Evolutionary conservation across 92 coral and sea anemone genomes (phyloP), one percentile per base, ranked within the genome.

Genomic region (Palythoa caribaeorum): DNA sequence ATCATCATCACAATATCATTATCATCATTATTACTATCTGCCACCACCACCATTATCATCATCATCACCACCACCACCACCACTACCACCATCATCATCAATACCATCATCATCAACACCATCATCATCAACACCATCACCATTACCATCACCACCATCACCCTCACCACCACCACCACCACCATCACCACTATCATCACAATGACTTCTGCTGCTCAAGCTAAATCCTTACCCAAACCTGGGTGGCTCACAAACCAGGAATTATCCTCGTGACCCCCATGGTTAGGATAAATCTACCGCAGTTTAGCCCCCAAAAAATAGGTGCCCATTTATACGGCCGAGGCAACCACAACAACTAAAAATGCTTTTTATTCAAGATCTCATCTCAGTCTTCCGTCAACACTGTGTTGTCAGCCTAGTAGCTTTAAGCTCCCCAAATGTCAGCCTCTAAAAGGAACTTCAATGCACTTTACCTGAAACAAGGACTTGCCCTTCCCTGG

Each of bases 401-500:
- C 37, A 8, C 35, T 66, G 37, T 5, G 9, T 66, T 66, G 28
- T 65, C n/a, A 2, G 3, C 28, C 6, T 1, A 7, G 11, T 35
- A 7, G 11, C 36, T 28, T 5, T 28, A 8, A 5, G 14, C 12
- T 35, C 10, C 36, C 40, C 8, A 57, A 16, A 57, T 11, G 3
- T 57, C 63, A 3, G 48, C 48, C 50, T 8, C 50, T 44, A 44
- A 44, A 44, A 44, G 50, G 4, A 44, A 44, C 6, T 44, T 44
- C 6, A 44, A 44, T 8, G 7, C 50, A 44, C 74, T 9, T 1
- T 83, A 96, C 99, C 96, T 96, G 99, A 80, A 96, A 96, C 73
- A 97, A 93, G 63, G 99, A 96, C 83, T 90, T 92, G 51, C 99
- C 99, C 89, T 97, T 97, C 52, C 99, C 99, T 14, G 99, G 99